Base-by-base conservation (phyloP, 1,140 invertebrate species). In the Danaus melanippus region DNA sequence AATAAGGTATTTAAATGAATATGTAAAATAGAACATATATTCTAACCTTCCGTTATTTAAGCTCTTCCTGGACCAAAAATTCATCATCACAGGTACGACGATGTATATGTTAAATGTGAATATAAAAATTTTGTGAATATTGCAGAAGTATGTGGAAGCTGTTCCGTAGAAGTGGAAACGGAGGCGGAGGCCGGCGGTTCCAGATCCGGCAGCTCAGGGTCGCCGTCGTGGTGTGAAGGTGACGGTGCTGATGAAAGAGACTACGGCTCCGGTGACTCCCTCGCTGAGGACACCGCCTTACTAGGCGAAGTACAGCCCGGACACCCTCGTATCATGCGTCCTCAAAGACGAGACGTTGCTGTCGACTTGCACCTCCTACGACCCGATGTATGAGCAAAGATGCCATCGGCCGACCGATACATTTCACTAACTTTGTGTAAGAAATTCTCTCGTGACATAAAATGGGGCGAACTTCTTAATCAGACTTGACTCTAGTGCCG, bases 201-300 rank as follows among this genome's bases (percentile, higher is more conserved):
- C n/a, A 67, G 67, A 8, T 77, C 75, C 12, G 89, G 84, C 67
- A 88, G 88, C 79, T 81, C 84, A 72, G 73, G 87, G 67, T 79
- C 79, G 15, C 79, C 73, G 69, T 90, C 80, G 78, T 89, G 81
- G 89, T 89, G 74, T 57, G 89, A 89, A 67, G 82, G 80, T 10
- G 81, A 82, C 32, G 75, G 67, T 8, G 71, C 72, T 1, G 86
- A 87, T 59, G 80, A 89, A 69, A 69, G 88, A 58, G 88, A 77
- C 57, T 89, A 89, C 70, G 89, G 88, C 61, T 88, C 87, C 53
- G 89, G 74, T 2, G 83, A 86, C 74, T 83, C 76, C 40, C 84
- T 88, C 21, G 87, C 74, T 41, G 89, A 89, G 54, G 89, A 90
- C 72, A 88, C 89, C 39, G 89, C 89, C 43, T 76, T 90, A 50